Evolutionary conservation across 2,888 invertebrate species (phyloP).

Genomic region (Ormyrus rosae): DNA sequence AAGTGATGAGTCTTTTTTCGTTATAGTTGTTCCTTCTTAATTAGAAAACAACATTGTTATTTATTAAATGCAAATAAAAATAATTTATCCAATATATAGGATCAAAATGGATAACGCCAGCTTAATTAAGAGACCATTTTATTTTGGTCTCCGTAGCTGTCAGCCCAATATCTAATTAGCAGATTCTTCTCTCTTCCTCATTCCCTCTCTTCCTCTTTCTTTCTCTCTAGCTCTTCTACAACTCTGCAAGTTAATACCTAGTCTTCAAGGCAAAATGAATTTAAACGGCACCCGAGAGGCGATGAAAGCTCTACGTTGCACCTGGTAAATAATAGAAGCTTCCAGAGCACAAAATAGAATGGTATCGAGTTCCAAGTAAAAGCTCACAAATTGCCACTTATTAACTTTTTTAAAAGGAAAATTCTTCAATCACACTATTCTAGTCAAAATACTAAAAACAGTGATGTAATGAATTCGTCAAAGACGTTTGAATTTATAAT

Average conservation of each 20-base stretch:
- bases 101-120: too few species aligned
- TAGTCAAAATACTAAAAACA: too few species aligned
- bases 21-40: too few species aligned
- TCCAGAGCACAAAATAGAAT: constrained; percentile 1
- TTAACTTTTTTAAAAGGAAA: neutral
- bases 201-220: neutral
- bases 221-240: neutral
- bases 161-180: constrained; percentile 30
- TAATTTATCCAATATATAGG: too few species aligned
- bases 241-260: constrained; percentile 3
- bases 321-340: constrained; percentile 28
- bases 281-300: constrained; percentile 25
- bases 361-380: neutral
- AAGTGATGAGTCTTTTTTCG: too few species aligned
- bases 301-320: constrained; percentile 16
- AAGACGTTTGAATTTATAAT: too few species aligned
- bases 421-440: neutral
- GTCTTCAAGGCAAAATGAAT: constrained; percentile 24
- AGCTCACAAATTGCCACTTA: constrained; percentile 25
- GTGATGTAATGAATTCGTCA: too few species aligned
- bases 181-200: constrained; percentile 5
- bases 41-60: too few species aligned
- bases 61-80: too few species aligned
- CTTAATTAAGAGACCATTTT: constrained; percentile 22
- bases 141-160: constrained; percentile 4